Base-by-base conservation (phyloP, 64 coral and sea anemone species). In the Montipora sp. region DNA sequence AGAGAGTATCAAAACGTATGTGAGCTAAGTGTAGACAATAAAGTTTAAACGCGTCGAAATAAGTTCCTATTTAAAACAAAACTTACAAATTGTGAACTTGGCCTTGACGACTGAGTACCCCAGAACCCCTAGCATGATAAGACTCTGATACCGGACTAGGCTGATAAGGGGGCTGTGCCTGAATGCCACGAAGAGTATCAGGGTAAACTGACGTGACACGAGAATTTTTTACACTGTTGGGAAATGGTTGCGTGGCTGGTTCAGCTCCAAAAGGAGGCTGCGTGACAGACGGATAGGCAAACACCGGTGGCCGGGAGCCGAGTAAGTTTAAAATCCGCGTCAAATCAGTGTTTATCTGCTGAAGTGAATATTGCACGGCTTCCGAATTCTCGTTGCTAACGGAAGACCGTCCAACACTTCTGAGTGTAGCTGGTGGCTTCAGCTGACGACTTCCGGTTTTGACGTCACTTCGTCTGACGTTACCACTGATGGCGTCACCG, bases 261-360 rank as follows among this genome's bases (percentile, higher is more conserved):
- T 85, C 61, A 50, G 82, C 10, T 50, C 7, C 66, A 5, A 85
- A 71, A 45, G 82, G 36, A 21, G 63, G 5, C 47, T 19, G 82
- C 65, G 63, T 85, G 47, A 72, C 65, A 18, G 45, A 50, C 48
- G 82, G 82, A 44, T 85, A 70, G 3, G 61, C 4, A 18, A 85
- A 85, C 16, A 63, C 45, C 48, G 61, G 82, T 18, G 95, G 16
- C 14, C 87, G 88, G 7, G 95, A 77, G 15, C 87, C 78, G 55
- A 96, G 92, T 49, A 96, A 92, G 11, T 83, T 68, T 44, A 96
- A 80, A 88, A 96, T 96, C 19, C 92, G 88, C 24, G 92, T 77
- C 76, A 94, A 79, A 75, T 96, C 95, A 45, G 76, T 78, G 77
- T 96, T 96, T 8, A 96, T 96, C 44, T 92, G 88, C 14, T 90